Base-by-base conservation (phyloP, 1,140 invertebrate species). In the Macrobrachium rosenbergii region DNA sequence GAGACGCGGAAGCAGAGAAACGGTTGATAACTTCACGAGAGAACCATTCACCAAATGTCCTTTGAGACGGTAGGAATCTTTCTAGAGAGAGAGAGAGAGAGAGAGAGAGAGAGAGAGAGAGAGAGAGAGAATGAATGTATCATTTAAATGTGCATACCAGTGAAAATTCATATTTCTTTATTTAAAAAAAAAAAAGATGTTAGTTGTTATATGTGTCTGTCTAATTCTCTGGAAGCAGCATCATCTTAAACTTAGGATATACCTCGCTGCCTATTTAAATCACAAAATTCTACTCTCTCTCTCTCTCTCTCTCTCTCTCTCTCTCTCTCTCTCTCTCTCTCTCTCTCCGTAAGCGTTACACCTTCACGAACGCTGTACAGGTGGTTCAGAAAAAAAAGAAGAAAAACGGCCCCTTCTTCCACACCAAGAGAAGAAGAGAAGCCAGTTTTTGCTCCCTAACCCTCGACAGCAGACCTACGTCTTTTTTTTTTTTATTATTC, bases 371-470 rank as follows among this genome's bases (percentile, higher is more conserved):
- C 52, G 52, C 52, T 52, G 76, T 62, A 85, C 83, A 85, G 83
- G 83, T 85, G 83, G 28, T 63, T 79, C 63, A 85, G 75, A 85
- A 52, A 52, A 52, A 52, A 52, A 52, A 5, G 12, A 52, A 12
- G 12, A 52, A 52, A 52, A 52, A 52, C 2, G 52, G 52, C 52
- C 52, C 52, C 52, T 52, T 52, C 52, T 52, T 52, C 52, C 78
- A 85, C 78, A 85, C 62, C 23, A 23, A 69, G 12, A 60, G 75
- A 63, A 43, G 75, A 75, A 21, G 37, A 67, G 80, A 63, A 79
- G 83, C 64, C 83, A 45, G 45, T 75, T 85, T 85, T 85, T 85
- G 52, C 52, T 85, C 62, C 83, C 83, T 59, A 45, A 58, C 60
- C 83, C 76, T 23, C 28, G 63, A 63, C 76, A 78, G 83, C 23